Evolutionary conservation across 1,140 invertebrate genomes (phyloP), one percentile per base, ranked within the genome.

Genomic region (Bacillus rossius): DNA sequence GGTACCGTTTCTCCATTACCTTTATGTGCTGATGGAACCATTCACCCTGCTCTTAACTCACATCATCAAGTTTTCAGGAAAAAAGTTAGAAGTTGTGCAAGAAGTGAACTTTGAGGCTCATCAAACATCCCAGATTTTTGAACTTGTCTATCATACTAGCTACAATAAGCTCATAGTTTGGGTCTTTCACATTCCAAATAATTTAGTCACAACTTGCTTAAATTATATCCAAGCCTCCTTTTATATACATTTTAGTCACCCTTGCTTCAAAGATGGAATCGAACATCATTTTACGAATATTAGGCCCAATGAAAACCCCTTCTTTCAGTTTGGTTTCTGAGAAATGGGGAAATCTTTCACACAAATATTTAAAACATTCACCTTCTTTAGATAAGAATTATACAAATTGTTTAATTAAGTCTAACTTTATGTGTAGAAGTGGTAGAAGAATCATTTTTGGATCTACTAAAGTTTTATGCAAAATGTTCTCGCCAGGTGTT

Each of bases 1-100:
- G 61, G 55, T 69, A 73, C 38, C 67, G 49, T 57, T 60, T 66
- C 57, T 73, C 65, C 59, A 68, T 71, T 45, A n/a, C 37, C 16
- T 41, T 55, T 29, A 73, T 68, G 22, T 73, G 66, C 61, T 34
- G 4, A 10, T 34, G 29, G 29, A 34, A 75, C n/a, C 65, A 52
- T 54, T 74, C 65, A 8, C 73, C 68, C 22, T 72, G 69, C 59
- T 75, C 68, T 49, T 69, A 69, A 61, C 61, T 72, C 38, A 67
- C 60, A 20, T 49, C 66, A 26, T 64, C 69, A 42, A 68, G 63
- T 67, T 74, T 61, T 61, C 20, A 1, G 62, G 65, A 61, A 73
- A 74, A 40, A 71, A 68, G 50, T 71, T 68, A 34, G 29, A 7
- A 10, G 10, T 64, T 70, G 45, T 73, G 56, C 8, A 75, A 64